Evolutionary conservation across 2,888 invertebrate species (phyloP), one percentile per base, ranked within the genome.

Genomic region (Agrenia bidenticulata): DNA sequence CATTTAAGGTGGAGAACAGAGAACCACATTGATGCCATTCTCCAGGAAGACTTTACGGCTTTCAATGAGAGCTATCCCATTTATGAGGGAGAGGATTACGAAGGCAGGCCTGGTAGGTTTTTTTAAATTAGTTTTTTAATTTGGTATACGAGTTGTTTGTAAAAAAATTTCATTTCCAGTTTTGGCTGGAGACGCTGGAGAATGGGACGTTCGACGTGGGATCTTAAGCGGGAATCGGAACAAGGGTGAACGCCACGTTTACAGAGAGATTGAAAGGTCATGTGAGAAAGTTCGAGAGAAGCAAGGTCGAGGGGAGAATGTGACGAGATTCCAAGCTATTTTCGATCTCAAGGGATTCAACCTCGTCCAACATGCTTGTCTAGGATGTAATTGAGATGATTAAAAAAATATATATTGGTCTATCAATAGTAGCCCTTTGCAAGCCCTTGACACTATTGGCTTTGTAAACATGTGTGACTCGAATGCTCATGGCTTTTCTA

Each of bases 331-430:
- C 24, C 56, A 57, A 57, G 56, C 56, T 7, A 57, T 57, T 9
- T 57, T 57, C 37, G 56, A 57, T 39, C 56, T 57, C 41, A 57
- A 57, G 23, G 56, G 56, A 9, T 57, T 57, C 41, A 57, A 57
- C 19, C 41, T 57, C 13, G 56, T 39, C 21, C 56, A 57, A 21
- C 56, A 57, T 21, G 56, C 27, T 32, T 57, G 56, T 39, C n/a
- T 57, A 9, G 37, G 37, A 41, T 57, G 56, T 55, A 17, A 51
- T 5, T 21, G 9, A 11, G 39, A 17, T 45, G 5, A 15, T 45
- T 45, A 5, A 19, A 17, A 17, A 17, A 5, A 39, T 39, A 11
- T 9, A 11, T 39, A 39, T 9, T 11, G 15, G 39, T 39, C 9
- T 11, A 39, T 9, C 15, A 9, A 39, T 39, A 39, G 15, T 11